A percentile compares a stretch with the other conserved stretches of the same genome.
Conservation (phyloP, 2,797 vertebrate genomes). For the Adelosebastes latens region DNA sequence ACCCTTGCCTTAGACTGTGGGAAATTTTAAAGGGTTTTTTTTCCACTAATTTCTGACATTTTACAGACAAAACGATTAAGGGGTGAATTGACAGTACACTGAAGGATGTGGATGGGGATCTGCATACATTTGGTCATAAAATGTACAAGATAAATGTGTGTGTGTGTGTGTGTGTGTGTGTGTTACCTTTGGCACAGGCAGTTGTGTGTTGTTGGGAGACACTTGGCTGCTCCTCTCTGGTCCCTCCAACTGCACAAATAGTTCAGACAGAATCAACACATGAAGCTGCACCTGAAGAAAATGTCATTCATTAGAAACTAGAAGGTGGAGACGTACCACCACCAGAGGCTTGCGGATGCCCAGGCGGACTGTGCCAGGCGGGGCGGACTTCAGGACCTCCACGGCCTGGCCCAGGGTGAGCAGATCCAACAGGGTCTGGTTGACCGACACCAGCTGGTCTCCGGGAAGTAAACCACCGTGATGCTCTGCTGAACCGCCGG, state of each 20-base stretch:
- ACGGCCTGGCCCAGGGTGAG: constrained; percentile 87
- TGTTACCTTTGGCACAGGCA: constrained; percentile 62
- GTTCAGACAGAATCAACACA: neutral
- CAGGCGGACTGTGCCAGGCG: constrained; percentile 86
- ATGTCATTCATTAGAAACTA: no score
- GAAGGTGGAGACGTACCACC: constrained; percentile 74
- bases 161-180: neutral
- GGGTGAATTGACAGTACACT: neutral
- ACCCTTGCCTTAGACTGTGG: neutral
- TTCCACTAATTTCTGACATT: neutral
- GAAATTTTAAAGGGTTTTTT: neutral
- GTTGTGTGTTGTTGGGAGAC: constrained; percentile 2
- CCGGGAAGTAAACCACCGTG: constrained; percentile 87
- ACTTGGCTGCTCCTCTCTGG: constrained; percentile 16
- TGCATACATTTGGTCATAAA: no score
- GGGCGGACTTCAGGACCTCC: constrained; percentile 89
- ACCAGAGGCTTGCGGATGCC: constrained; percentile 93
- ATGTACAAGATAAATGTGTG: neutral
- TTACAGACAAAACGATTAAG: neutral
- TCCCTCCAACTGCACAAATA: constrained; percentile 49
- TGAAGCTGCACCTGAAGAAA: neutral
- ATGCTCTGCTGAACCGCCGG: constrained; percentile 87
- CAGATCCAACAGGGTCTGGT: constrained; percentile 82
- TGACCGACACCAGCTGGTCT: constrained; percentile 93
- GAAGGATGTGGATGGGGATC: neutral